phyloP scores from a whole-genome alignment of 2,797 vertebrate genomes.

The Coendou prehensilis region DNA sequence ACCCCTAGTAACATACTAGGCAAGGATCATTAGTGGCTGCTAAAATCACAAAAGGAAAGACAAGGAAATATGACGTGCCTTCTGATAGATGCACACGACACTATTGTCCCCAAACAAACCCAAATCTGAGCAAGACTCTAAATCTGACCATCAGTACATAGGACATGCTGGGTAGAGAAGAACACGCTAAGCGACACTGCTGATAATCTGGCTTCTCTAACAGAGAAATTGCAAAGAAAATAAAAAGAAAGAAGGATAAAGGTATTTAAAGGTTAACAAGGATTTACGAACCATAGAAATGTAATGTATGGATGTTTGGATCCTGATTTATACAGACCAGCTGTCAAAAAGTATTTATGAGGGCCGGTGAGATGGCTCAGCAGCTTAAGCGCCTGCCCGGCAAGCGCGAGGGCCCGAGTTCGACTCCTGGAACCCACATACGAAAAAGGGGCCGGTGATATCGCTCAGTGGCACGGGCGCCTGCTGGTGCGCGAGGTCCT shows the following conservation, averaged over 20 bases:
- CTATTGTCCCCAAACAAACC: not conserved
- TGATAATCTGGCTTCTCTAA: not conserved
- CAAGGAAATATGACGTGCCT: not conserved
- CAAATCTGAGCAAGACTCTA: not conserved
- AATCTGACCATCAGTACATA: not conserved
- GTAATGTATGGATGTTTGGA: not conserved
- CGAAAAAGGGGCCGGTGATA: too few relatives aligned
- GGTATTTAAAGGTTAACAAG: not conserved
- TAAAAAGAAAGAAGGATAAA: not conserved
- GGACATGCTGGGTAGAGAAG: not conserved
- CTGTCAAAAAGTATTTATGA: not conserved
- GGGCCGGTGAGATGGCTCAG: too few relatives aligned
- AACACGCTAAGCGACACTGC: not conserved
- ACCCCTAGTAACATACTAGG: not conserved
- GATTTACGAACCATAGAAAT: constrained; percentile 4
- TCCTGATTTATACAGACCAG: constrained; percentile 5
- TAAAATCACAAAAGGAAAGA: constrained; percentile 16
- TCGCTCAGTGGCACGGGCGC: too few relatives aligned
- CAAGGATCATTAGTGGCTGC: not conserved
- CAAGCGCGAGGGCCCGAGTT: too few relatives aligned
- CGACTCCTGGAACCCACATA: too few relatives aligned
- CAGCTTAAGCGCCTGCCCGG: too few relatives aligned
- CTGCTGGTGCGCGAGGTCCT: too few relatives aligned
- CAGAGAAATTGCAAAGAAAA: not conserved
- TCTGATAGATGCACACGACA: not conserved